Percentiles rank a stretch among this genome's conserved stretches.
Conservation (phyloP, 2,888 invertebrate species). For the Drosophila hamatofila region DNA sequence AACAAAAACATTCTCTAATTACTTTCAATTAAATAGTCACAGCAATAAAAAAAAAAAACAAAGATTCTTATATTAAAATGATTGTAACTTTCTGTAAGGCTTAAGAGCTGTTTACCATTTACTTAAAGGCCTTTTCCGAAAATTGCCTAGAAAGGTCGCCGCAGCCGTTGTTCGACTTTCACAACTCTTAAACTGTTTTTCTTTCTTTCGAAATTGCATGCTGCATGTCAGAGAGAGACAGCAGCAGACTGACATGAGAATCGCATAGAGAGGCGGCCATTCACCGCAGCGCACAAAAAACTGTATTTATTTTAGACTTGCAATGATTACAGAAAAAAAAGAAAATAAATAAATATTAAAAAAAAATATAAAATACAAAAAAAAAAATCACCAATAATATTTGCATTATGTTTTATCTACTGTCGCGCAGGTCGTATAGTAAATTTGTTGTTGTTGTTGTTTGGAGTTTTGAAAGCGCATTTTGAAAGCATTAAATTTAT, state of each 20-base stretch:
- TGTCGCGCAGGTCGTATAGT: constrained; percentile 45
- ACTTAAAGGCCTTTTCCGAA: constrained; percentile 18
- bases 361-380: constrained; percentile 20
- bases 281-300: constrained; percentile 34
- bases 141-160: constrained; percentile 39
- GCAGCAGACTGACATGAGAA: constrained; percentile 40
- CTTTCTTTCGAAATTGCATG: constrained; percentile 36
- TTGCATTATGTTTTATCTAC: constrained; percentile 67
- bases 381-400: constrained; percentile 48
- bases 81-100: constrained; percentile 8
- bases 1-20: constrained; percentile 9
- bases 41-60: not conserved
- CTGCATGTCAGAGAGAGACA: constrained; percentile 37
- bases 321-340: constrained; percentile 45
- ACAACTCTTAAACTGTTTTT: constrained; percentile 23
- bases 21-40: constrained; percentile 23
- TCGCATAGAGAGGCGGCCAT: constrained; percentile 41
- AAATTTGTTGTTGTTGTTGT: constrained; percentile 16
- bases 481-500: constrained; percentile 72
- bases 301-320: constrained; percentile 41
- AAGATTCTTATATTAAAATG: constrained; percentile 24
- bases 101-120: constrained; percentile 26
- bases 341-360: constrained; percentile 16
- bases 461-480: constrained; percentile 57
- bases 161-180: constrained; percentile 23